These are phyloP conservation scores for Pachydiplax longipennis DNA, from an alignment of 2,888 invertebrate species.

Conservation along the genomic window DNA sequence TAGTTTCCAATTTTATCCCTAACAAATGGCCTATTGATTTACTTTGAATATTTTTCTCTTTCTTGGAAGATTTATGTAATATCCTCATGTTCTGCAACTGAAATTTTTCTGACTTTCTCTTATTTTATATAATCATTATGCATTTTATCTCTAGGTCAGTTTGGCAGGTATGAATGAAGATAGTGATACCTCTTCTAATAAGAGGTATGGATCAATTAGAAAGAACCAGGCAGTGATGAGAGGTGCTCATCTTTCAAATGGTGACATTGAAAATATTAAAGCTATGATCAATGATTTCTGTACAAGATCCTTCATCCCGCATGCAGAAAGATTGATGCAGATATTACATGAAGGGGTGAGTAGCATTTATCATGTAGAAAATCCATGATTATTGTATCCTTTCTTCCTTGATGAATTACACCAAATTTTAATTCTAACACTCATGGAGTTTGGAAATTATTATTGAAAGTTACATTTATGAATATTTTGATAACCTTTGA, in stretches of 20 bases:
- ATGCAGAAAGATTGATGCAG: constrained; percentile 88
- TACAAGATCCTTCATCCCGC: constrained; percentile 84
- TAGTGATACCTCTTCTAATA: background rate
- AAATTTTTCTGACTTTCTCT: no score
- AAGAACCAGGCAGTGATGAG: constrained; percentile 60
- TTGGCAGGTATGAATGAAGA: background rate
- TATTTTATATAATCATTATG: no score
- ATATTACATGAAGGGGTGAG: constrained; percentile 77
- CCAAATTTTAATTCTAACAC: no score
- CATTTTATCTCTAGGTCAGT: background rate
- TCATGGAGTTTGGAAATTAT: no score
- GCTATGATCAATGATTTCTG: constrained; percentile 88
- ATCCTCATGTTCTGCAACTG: background rate
- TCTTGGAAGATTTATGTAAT: background rate
- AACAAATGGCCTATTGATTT: no score
- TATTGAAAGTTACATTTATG: no score
- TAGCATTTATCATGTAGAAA: constrained; percentile 45
- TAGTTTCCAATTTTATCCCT: no score
- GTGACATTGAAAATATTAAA: constrained; percentile 86
- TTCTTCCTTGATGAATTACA: no score
- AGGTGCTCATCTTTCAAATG: constrained; percentile 77
- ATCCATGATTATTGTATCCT: no score
- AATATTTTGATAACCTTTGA: no score
- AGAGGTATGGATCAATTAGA: background rate
- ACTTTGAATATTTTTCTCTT: background rate